phyloP scores from a whole-genome alignment of 2,888 invertebrate species.

The Seladonia tumulorum region DNA sequence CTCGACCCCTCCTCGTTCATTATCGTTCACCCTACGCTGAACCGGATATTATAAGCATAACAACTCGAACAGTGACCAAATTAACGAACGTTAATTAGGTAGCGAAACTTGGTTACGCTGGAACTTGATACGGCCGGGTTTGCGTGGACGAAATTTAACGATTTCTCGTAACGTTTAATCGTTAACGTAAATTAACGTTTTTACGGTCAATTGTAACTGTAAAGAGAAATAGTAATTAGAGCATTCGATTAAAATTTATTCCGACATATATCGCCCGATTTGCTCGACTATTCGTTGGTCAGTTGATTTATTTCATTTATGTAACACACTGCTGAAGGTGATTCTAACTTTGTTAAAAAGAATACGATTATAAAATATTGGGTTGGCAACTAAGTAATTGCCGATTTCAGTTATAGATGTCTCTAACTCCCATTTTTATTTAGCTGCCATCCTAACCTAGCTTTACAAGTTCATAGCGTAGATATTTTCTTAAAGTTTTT shows the following conservation, averaged over 20 bases:
- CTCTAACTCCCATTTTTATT: too few species aligned
- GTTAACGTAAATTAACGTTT: not conserved
- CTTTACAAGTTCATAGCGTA: too few species aligned
- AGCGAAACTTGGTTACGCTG: not conserved
- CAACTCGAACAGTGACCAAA: slow-evolving; percentile 18
- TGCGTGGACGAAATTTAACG: not conserved
- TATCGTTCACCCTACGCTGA: slow-evolving; percentile 3
- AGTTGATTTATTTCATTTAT: too few species aligned
- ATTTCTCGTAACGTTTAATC: not conserved
- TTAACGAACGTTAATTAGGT: slow-evolving; percentile 2
- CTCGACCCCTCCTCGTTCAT: slow-evolving; percentile 8
- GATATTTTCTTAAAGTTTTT: too few species aligned
- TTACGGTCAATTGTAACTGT: not conserved
- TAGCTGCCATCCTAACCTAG: too few species aligned
- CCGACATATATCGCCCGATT: too few species aligned
- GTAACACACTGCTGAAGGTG: not conserved
- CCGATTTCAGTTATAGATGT: too few species aligned
- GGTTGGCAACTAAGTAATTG: too few species aligned
- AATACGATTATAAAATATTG: not conserved
- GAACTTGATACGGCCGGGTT: not conserved
- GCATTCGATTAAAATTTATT: too few species aligned
- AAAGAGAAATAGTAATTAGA: too few species aligned
- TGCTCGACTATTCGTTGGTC: too few species aligned
- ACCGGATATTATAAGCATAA: slow-evolving; percentile 18
- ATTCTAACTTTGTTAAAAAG: not conserved